Base-by-base conservation (phyloP, 2,888 invertebrate genomes). In the Hypercompe scribonia region DNA sequence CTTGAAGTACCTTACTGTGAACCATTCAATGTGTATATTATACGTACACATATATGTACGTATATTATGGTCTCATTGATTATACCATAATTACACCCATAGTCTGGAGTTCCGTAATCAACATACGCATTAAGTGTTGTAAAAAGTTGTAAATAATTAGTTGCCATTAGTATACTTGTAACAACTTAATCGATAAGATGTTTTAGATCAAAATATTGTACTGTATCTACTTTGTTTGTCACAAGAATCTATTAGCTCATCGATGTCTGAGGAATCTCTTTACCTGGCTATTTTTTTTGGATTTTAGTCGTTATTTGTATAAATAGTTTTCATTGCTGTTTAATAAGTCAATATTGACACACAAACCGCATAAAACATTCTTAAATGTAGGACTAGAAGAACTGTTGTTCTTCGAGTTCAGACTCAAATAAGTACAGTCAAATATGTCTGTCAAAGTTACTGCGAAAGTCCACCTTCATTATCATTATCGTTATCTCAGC, bases 1-100 rank as follows among this genome's bases (percentile, higher is more conserved):
- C 82, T 84, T 84, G 61, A n/a, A 46, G 46, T 65, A 50, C 54
- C 50, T 24, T 50, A 64, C n/a, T 18, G 39, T 68, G 24, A 36
- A 5, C 34, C 24, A 24, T 68, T 36, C 15, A 46, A 28, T 13
- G 2, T 33, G 34, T 3, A 11, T 3, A 33, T 18, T 15, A 33
- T 7, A 64, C 18, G 34, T 18, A 64, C 34, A 34, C 3, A 10
- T 64, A 21, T 31, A 64, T 64, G 15, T 33, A 10, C n/a, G n/a
- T n/a, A n/a, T n/a, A n/a, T n/a, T n/a, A n/a, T n/a, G n/a, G n/a
- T n/a, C n/a, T n/a, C n/a, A 8, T 50, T 50, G 7, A 50, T 50
- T 50, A 50, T 50, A 24, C 24, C 8, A 24, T 50, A 2, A 58
- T 28, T 58, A 58, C 13, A 13, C 13, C 28, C 28, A 28, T 58